These are phyloP conservation scores for Darevskia nairensis DNA, from an alignment of 2,797 vertebrate genomes.

Conservation along the genomic window DNA sequence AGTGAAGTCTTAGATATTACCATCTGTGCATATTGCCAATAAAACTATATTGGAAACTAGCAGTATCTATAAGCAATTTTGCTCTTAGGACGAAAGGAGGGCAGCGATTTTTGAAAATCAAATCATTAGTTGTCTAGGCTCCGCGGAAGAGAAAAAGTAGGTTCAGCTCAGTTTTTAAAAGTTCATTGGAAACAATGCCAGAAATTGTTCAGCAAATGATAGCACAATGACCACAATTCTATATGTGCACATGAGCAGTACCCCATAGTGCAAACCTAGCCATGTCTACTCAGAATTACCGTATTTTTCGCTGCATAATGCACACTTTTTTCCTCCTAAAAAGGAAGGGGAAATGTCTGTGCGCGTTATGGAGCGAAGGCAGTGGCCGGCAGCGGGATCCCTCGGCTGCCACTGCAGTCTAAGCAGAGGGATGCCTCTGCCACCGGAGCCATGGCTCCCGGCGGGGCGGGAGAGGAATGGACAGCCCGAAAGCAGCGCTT, in stretches of 20 bases:
- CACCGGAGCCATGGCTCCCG: too few relatives aligned
- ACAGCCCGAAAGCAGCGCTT: too few relatives aligned
- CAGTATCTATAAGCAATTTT: neutral
- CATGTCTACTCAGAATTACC: too few relatives aligned
- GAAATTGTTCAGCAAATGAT: neutral
- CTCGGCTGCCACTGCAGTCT: too few relatives aligned
- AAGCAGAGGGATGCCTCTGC: too few relatives aligned
- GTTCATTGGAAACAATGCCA: neutral
- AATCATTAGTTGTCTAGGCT: neutral
- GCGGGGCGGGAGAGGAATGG: too few relatives aligned
- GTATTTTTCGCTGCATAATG: too few relatives aligned
- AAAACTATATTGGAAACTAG: neutral
- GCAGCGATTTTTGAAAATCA: neutral
- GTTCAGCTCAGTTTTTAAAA: neutral
- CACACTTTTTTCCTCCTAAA: too few relatives aligned
- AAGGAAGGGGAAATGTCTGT: too few relatives aligned
- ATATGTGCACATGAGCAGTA: neutral
- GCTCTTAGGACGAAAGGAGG: neutral
- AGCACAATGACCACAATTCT: neutral
- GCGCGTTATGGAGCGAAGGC: too few relatives aligned
- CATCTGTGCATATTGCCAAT: neutral
- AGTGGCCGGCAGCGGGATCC: too few relatives aligned
- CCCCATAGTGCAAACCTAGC: neutral
- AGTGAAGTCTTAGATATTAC: rapidly evolving
- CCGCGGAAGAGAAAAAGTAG: too few relatives aligned